Evolutionary conservation across 92 coral and sea anemone genomes (phyloP).

Genomic region (Micromussa lordhowensis): DNA sequence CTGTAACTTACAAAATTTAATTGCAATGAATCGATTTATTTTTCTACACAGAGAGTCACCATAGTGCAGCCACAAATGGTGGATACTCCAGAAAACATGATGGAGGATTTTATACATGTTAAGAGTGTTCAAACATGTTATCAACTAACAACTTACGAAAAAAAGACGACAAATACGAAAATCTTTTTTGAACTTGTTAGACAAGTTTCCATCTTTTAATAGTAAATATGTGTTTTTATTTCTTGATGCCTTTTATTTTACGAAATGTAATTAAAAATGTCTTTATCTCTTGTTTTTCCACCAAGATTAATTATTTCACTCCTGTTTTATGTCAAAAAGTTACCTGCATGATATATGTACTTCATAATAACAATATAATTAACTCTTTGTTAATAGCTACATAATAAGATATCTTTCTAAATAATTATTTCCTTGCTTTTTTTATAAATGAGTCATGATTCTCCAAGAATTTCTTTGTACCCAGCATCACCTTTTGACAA

Average conservation of each 20-base stretch:
- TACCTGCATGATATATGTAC: neutral
- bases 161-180: neutral
- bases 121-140: neutral
- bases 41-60: conserved; percentile 86
- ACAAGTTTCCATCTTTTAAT: conserved; percentile 1
- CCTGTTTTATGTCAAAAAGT: neutral
- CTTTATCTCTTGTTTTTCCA: neutral
- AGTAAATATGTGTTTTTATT: conserved; percentile 5
- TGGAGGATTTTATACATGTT: conserved; percentile 97
- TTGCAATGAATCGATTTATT: neutral
- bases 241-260: neutral
- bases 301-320: neutral
- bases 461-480: neutral
- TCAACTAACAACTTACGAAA: neutral
- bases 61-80: conserved; percentile 99
- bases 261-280: neutral
- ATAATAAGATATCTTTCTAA: neutral
- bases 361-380: neutral
- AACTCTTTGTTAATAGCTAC: neutral
- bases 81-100: conserved; percentile 98
- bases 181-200: conserved; percentile 27
- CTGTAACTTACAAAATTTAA: neutral
- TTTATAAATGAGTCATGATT: neutral
- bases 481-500: neutral
- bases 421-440: neutral